phyloP scores from a whole-genome alignment of 64 coral and sea anemone genomes.

The Orbicella faveolata region DNA sequence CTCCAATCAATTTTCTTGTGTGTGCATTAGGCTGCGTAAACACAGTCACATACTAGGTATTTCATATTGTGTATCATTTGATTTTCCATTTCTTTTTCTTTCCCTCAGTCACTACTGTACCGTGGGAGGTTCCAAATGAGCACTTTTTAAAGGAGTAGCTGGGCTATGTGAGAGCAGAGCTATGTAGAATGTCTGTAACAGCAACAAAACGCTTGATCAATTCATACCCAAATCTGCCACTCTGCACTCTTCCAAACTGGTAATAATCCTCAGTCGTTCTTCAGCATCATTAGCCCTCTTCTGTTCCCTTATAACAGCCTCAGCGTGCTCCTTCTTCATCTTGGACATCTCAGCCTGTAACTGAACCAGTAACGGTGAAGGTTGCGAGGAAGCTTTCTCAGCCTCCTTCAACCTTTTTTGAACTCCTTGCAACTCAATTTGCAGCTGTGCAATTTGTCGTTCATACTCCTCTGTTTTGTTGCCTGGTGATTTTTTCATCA shows the following conservation, averaged over 20 bases:
- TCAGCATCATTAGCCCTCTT: conserved; percentile 95
- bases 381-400: conserved; percentile 69
- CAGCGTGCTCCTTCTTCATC: conserved; percentile 76
- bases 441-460: conserved; percentile 49
- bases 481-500: conserved; percentile 58
- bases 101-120: no score
- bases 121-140: no score
- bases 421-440: conserved; percentile 65
- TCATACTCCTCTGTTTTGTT: conserved; percentile 73
- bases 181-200: no score
- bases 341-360: conserved; percentile 85
- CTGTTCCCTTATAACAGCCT: conserved; percentile 86
- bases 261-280: conserved; percentile 70
- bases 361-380: conserved; percentile 74
- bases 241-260: conserved; percentile 84
- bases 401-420: conserved; percentile 69
- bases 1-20: no score
- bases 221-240: conserved; percentile 91
- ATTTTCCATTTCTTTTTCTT: no score
- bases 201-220: background rate
- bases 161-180: no score
- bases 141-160: no score
- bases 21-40: no score
- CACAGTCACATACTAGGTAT: no score
- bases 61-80: no score